phyloP scores from a whole-genome alignment of 2,113 vertebrate genomes.

The Coreoperca whiteheadi region DNA sequence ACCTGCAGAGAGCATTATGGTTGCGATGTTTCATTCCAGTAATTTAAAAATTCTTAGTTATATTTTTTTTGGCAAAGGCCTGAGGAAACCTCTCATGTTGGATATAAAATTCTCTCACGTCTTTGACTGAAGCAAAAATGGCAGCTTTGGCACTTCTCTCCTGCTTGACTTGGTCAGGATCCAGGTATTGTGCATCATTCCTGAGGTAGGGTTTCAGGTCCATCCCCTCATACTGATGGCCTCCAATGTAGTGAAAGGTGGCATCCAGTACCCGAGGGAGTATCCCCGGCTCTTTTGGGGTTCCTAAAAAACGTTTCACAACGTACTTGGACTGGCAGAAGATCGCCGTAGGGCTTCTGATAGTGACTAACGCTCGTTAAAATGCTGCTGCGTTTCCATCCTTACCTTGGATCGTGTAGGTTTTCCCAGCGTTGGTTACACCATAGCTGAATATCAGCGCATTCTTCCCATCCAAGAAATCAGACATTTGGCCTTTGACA shows the following conservation, averaged over 20 bases:
- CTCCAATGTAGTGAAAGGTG: conserved; percentile 84
- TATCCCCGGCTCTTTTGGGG: conserved; percentile 88
- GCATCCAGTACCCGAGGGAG: conserved; percentile 87
- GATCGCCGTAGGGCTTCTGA: accelerated
- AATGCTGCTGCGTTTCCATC: not conserved
- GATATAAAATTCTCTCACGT: conserved; percentile 76
- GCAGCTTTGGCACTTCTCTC: conserved; percentile 84
- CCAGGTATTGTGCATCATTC: conserved; percentile 83
- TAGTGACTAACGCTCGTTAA: not conserved
- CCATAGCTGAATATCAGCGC: conserved; percentile 91
- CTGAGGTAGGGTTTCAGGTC: conserved; percentile 89
- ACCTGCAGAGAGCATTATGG: not conserved
- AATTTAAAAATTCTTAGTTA: not conserved
- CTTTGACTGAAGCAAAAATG: conserved; percentile 86
- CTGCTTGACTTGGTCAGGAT: conserved; percentile 85
- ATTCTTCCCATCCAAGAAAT: conserved; percentile 87
- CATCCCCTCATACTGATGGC: conserved; percentile 86
- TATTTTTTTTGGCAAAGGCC: not conserved
- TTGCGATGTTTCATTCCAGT: not conserved
- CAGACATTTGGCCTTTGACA: conserved; percentile 82
- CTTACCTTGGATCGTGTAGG: conserved; percentile 91
- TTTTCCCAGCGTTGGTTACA: conserved; percentile 93
- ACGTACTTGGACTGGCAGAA: not conserved
- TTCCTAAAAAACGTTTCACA: conserved; percentile 76
- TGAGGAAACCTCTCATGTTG: not conserved